phyloP scores from a whole-genome alignment of 92 coral and sea anemone species.

The Epizoanthus scotinus region DNA sequence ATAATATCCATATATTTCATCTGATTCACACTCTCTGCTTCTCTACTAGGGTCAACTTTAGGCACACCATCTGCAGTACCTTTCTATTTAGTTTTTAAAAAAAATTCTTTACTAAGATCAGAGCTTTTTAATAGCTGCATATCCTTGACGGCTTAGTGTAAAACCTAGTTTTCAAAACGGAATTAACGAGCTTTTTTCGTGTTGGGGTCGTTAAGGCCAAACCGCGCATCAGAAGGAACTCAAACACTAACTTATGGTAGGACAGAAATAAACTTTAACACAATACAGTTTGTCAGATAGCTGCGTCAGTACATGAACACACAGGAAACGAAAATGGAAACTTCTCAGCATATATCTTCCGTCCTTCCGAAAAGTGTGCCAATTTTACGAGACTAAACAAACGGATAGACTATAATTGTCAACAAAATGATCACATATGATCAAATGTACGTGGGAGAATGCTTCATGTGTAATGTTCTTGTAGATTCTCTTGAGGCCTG shows the following conservation, averaged over 20 bases:
- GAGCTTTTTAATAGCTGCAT: background rate
- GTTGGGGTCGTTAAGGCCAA: background rate
- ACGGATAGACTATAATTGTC: conserved; percentile 3
- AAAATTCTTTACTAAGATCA: background rate
- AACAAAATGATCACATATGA: background rate
- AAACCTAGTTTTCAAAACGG: background rate
- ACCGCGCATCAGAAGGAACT: background rate
- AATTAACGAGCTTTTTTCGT: background rate
- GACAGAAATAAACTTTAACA: conserved; percentile 11
- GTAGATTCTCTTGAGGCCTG: background rate
- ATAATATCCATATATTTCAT: background rate
- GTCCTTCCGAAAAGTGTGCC: conserved; percentile 17
- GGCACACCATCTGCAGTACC: background rate
- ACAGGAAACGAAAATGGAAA: conserved; percentile 15
- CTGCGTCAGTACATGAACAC: conserved; percentile 16
- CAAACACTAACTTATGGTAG: background rate
- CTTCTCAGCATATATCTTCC: conserved; percentile 12
- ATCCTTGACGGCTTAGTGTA: background rate
- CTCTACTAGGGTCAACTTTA: background rate
- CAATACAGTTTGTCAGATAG: conserved; percentile 26
- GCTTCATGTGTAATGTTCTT: background rate
- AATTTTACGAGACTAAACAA: conserved; percentile 16
- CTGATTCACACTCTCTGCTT: background rate
- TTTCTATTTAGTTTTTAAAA: background rate
- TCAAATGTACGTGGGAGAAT: background rate